phyloP scores from a whole-genome alignment of 2,113 vertebrate genomes.

The Carassius gibelio region DNA sequence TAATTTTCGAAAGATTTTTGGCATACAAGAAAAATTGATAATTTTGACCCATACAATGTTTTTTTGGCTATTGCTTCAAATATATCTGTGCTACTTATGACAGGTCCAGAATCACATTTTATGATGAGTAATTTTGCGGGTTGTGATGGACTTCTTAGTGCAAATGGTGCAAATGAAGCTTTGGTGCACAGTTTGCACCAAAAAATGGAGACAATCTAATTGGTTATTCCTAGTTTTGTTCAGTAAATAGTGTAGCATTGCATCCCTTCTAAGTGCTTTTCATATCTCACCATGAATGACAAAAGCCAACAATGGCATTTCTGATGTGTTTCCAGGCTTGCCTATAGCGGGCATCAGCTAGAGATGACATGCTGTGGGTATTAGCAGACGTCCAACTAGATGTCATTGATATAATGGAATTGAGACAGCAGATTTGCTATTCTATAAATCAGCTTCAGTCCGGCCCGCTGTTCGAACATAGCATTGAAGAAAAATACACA shows the following conservation, averaged over 20 bases:
- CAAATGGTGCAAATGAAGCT: no score
- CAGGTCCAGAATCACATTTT: background rate
- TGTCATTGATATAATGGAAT: slow-evolving; percentile 52
- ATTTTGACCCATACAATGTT: no score
- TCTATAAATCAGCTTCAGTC: slow-evolving; percentile 39
- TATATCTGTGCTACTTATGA: no score
- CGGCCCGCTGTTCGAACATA: slow-evolving; percentile 40
- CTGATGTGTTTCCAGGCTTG: slow-evolving; percentile 10
- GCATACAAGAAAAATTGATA: no score
- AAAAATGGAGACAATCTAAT: background rate
- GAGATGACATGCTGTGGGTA: slow-evolving; percentile 26
- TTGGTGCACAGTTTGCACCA: background rate
- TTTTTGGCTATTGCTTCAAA: no score
- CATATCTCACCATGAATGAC: background rate
- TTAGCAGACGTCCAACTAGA: slow-evolving; percentile 43
- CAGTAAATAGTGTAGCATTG: background rate
- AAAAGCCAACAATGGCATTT: slow-evolving; percentile 2
- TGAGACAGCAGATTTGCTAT: slow-evolving; percentile 45
- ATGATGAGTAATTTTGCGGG: background rate
- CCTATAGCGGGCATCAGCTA: background rate
- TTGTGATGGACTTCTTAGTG: background rate
- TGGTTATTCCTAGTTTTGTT: background rate
- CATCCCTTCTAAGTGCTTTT: background rate
- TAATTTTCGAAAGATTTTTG: no score
- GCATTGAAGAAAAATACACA: slow-evolving; percentile 49